Conservation (phyloP, 2,797 vertebrate species). For the Syndactyla subalaris region DNA sequence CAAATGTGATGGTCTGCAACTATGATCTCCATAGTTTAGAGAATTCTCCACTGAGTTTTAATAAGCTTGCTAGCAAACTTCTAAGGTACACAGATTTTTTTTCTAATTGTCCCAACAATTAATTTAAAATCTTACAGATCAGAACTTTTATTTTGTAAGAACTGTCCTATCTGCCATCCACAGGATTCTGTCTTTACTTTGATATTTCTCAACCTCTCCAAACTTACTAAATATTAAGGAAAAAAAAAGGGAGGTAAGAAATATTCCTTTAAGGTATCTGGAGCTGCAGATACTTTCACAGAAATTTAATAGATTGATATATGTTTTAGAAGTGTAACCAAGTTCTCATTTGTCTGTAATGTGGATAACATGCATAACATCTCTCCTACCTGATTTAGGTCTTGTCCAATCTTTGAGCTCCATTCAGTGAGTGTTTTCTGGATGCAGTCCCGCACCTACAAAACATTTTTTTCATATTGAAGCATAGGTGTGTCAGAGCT, state of each 20-base stretch:
- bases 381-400: constrained; percentile 77
- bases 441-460: constrained; percentile 95
- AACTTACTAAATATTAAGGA: not conserved
- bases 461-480: not conserved
- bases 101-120: not conserved
- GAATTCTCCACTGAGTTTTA: not conserved
- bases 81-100: not conserved
- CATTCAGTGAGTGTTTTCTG: constrained; percentile 91
- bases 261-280: not conserved
- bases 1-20: not conserved
- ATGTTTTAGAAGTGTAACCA: not conserved
- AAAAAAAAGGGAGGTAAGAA: not conserved
- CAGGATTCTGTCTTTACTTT: not conserved
- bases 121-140: not conserved
- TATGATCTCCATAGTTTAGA: not conserved
- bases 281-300: not conserved
- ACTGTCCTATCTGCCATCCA: not conserved
- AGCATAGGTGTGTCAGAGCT: not conserved
- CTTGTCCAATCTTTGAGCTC: constrained; percentile 80
- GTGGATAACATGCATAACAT: not conserved
- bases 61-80: not conserved
- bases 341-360: not conserved
- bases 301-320: not conserved
- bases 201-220: not conserved
- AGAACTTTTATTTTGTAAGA: not conserved